Evolutionary conservation across 2,888 invertebrate genomes (phyloP), one percentile per base, ranked within the genome.

Genomic region (Acrocera orbiculus): DNA sequence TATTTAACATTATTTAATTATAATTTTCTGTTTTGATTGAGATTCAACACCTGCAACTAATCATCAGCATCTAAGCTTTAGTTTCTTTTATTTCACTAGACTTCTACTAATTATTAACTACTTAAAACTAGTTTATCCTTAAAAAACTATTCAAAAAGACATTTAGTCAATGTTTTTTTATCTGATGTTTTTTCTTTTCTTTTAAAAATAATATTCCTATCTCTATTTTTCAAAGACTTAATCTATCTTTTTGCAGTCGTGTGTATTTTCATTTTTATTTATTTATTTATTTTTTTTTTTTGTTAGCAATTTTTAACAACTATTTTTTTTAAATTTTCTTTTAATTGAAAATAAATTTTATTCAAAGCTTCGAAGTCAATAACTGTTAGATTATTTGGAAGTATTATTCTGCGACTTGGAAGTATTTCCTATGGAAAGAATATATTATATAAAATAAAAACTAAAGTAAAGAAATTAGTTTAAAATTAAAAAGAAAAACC

Each of bases 91-190:
- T n/a, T 29, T 34, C 34, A 34, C 27, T 27, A 27, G 34, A 22
- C 22, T 28, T 27, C 16, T 19, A 11, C 6, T 19, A 30, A 28
- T 16, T 16, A 19, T 28, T 22, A 27, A 34, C 27, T 34, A 34
- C 34, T 34, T 34, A 28, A 20, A 28, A 34, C 19, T 34, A 7
- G 6, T 2, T 19, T 23, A 16, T 13, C 9, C 27, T 34, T 34
- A 34, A 28, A 34, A 34, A 33, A 33, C 33, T 33, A 33, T 33
- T 33, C 33, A 28, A 28, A 29, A 34, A 34, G 27, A 34, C 22
- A 28, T 34, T 28, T 17, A 28, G 27, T 34, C 28, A 16, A 16
- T 22, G 23, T 34, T 29, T 30, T 25, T 28, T 27, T 22, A 6
- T 13, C 22, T 27, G 33, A 28, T 34, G 3, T 23, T 29, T 30